Evolutionary conservation across 1,140 invertebrate species (phyloP), one percentile per base, ranked within the genome.

Genomic region (Xylocopa sonorina): DNA sequence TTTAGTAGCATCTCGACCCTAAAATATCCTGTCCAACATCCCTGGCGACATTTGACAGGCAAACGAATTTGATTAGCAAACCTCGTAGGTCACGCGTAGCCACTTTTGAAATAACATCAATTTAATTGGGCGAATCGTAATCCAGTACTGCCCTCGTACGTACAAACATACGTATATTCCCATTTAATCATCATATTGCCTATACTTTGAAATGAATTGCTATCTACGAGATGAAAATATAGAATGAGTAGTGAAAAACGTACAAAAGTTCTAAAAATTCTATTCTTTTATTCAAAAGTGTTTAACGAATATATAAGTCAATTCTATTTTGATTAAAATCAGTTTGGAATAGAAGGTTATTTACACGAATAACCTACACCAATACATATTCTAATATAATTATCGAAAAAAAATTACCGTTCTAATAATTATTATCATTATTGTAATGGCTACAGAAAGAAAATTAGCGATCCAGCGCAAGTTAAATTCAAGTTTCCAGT

Each of bases 21-120:
- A 78, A 82, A 71, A 50, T 34, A 60, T 60, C 53, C 69, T 72
- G 78, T 73, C 73, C 81, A 76, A 71, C 78, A 73, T 66, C 82
- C 84, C 43, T 43, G 24, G 18, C 32, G 14, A 50, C 32, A 29
- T 50, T 78, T 71, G 67, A 78, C 66, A 62, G 81, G 69, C 85
- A 62, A 57, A 80, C 80, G 78, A 83, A 87, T 78, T 78, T 69
- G 81, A 87, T 87, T 87, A 83, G 74, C 66, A 57, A 81, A 83
- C 74, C 80, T 81, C 69, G 32, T 81, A 68, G 64, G 77, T 78
- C 77, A 78, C 69, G 62, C 69, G 76, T 64, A 63, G 58, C n/a
- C 48, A 55, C 55, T 60, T 67, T 80, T 84, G 53, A 69, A 80
- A 80, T 74, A 32, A 53, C 71, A 46, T 74, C 72, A 83, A 62